Evolutionary conservation across 2,888 invertebrate genomes (phyloP).

Genomic region (Rosalia funebris): DNA sequence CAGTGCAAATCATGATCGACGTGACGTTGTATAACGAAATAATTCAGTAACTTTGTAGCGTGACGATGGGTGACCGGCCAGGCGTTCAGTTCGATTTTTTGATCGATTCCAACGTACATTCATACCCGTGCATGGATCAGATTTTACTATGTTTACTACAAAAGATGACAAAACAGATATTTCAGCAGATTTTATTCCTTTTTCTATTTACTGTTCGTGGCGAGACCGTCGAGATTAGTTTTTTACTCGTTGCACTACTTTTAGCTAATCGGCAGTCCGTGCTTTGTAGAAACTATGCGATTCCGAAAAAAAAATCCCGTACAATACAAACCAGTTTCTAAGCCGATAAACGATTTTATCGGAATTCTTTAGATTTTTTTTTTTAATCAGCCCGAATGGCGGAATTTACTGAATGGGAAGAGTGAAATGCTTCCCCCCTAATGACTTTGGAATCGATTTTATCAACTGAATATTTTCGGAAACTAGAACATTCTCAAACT

Average conservation of each 20-base stretch:
- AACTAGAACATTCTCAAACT: background rate
- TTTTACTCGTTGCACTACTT: background rate
- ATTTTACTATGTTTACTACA: constrained; percentile 1
- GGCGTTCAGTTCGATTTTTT: background rate
- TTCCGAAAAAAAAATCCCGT: background rate
- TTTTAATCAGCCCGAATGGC: background rate
- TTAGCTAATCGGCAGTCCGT: background rate
- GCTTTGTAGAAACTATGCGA: background rate
- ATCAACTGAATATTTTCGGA: too few relatives aligned
- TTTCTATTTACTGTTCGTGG: background rate
- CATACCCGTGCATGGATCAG: too few relatives aligned
- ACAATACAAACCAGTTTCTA: background rate
- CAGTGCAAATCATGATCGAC: constrained; percentile 16
- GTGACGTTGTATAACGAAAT: background rate
- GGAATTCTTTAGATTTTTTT: background rate
- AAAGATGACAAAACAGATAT: background rate
- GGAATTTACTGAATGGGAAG: background rate
- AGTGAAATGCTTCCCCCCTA: too few relatives aligned
- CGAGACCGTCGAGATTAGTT: background rate
- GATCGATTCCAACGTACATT: background rate
- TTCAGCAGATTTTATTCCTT: background rate
- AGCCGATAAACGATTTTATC: background rate
- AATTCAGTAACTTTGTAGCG: background rate
- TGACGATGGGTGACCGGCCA: background rate
- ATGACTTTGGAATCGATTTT: too few relatives aligned